Evolutionary conservation across 2,113 vertebrate genomes (phyloP).

Genomic region (Podocnemis expansa): DNA sequence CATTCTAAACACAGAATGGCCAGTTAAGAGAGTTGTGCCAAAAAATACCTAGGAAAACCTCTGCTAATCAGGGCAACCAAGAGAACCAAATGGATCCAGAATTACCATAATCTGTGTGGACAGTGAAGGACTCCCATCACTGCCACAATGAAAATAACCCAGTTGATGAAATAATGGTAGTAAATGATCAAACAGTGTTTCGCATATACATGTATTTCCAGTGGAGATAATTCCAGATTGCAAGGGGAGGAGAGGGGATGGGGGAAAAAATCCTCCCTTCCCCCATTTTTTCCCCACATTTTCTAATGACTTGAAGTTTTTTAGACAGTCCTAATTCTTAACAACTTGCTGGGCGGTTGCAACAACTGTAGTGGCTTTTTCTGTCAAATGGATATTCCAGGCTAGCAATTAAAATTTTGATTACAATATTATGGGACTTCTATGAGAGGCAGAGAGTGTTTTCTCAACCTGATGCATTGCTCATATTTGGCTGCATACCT

Average conservation of each 20-base stretch:
- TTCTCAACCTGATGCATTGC: background rate
- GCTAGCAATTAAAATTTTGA: background rate
- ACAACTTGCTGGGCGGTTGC: background rate
- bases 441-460: background rate
- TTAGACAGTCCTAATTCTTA: background rate
- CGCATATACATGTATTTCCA: background rate
- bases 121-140: background rate
- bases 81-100: background rate
- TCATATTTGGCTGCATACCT: fast-evolving
- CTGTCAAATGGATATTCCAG: background rate
- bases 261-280: background rate
- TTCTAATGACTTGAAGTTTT: background rate
- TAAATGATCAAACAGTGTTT: background rate
- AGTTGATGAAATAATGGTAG: background rate
- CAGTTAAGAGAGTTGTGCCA: background rate
- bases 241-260: background rate
- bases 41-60: too few species aligned
- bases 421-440: background rate
- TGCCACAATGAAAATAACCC: background rate
- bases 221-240: background rate
- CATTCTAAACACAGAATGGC: background rate
- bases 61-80: background rate
- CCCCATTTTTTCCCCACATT: background rate
- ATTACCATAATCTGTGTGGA: background rate
- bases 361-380: background rate